phyloP scores from a whole-genome alignment of 2,113 vertebrate genomes.

The Jaculus jaculus region DNA sequence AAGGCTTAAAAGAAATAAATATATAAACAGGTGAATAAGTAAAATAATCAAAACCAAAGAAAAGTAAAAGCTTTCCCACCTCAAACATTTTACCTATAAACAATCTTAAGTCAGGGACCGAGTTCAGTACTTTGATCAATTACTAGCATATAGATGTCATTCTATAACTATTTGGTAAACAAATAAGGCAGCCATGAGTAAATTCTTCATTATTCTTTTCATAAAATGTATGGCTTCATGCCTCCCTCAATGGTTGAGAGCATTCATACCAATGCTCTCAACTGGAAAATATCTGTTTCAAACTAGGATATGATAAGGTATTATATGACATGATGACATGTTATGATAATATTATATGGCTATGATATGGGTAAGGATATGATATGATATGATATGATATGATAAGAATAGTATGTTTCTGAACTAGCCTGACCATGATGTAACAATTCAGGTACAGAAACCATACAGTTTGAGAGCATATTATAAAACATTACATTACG shows the following conservation, averaged over 20 bases:
- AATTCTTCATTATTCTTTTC: not conserved
- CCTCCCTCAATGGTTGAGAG: not conserved
- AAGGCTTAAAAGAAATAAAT: conserved; percentile 34
- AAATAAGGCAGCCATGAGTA: not conserved
- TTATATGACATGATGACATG: too few species aligned
- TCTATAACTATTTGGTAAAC: not conserved
- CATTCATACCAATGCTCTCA: not conserved
- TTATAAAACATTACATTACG: not conserved
- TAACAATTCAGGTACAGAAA: not conserved
- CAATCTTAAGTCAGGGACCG: not conserved
- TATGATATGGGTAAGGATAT: too few species aligned
- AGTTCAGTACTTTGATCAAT: not conserved
- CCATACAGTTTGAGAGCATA: not conserved
- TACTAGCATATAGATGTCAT: not conserved
- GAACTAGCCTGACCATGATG: not conserved
- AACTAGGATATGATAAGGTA: not conserved
- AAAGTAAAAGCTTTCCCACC: not conserved
- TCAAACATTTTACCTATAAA: conserved; percentile 30
- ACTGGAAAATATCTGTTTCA: not conserved
- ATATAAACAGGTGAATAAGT: not conserved
- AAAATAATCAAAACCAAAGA: not conserved
- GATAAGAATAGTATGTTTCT: not conserved
- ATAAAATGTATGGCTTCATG: not conserved
- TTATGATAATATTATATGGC: too few species aligned
- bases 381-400: too few species aligned